Evolutionary conservation across 2,113 vertebrate genomes (phyloP).

Genomic region (Corydoras maculifer): DNA sequence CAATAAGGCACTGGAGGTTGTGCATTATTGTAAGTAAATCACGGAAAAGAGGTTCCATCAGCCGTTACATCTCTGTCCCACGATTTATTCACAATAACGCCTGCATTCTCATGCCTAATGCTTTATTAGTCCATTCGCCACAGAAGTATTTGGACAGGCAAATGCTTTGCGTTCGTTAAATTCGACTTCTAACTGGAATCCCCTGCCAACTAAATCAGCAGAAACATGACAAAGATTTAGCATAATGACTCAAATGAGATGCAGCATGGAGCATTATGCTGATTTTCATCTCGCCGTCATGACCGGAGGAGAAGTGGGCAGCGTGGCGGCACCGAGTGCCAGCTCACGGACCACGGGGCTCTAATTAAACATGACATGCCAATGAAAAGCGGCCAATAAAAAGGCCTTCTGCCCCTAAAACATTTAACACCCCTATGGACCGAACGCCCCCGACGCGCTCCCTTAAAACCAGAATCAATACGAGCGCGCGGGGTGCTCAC

Average conservation of each 20-base stretch:
- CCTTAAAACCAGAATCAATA: conserved; percentile 35
- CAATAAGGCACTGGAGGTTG: no score
- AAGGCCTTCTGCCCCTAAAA: conserved; percentile 22
- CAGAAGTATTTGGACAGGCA: no score
- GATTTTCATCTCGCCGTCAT: background rate
- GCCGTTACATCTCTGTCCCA: no score
- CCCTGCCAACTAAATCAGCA: no score
- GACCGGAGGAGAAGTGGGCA: background rate
- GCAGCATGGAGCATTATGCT: background rate
- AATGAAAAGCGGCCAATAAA: conserved; percentile 29
- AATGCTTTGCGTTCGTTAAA: no score
- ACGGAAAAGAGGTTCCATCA: no score
- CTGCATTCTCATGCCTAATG: no score
- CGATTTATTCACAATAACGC: no score
- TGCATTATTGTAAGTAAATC: no score
- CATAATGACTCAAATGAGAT: background rate
- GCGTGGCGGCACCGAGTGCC: background rate
- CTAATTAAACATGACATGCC: conserved; percentile 32
- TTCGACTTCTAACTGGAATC: no score
- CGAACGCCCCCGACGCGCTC: conserved; percentile 1
- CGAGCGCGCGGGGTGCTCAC: conserved; percentile 2
- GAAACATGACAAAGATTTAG: no score
- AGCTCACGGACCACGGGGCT: background rate
- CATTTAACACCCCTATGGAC: conserved; percentile 28
- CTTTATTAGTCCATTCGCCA: no score